These are phyloP conservation scores for Microcebus tavaratra DNA, from an alignment of 2,113 vertebrate genomes.

Conservation along the genomic window DNA sequence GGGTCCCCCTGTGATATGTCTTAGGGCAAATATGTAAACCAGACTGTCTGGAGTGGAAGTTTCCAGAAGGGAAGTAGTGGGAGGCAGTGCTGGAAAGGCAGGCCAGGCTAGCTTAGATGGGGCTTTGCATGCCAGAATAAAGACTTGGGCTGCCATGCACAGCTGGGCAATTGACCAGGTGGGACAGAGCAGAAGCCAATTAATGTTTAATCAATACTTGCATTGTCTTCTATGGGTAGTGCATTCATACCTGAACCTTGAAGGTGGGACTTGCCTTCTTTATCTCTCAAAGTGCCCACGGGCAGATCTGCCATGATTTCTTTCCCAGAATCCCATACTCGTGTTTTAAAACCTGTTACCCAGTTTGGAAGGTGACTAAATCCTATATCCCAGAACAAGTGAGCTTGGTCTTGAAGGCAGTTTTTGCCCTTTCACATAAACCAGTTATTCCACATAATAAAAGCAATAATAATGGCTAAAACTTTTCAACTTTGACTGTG, in stretches of 20 bases:
- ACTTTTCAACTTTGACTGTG: background rate
- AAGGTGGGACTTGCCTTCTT: background rate
- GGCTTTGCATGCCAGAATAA: background rate
- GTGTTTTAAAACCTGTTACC: background rate
- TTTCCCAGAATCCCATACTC: background rate
- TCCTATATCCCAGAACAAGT: background rate
- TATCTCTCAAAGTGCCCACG: background rate
- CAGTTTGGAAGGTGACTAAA: background rate
- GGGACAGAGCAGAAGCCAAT: background rate
- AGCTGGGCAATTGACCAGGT: background rate
- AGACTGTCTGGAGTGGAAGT: background rate
- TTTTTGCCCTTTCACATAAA: background rate
- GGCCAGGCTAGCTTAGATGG: background rate
- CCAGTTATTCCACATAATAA: background rate
- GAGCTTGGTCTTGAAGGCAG: background rate
- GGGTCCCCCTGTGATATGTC: too few relatives aligned
- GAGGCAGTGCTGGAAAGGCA: background rate
- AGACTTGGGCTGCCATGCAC: background rate
- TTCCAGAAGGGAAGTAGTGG: background rate
- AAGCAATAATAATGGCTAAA: background rate
- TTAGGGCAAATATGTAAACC: background rate
- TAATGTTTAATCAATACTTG: background rate
- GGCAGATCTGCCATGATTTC: background rate
- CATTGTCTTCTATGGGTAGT: background rate
- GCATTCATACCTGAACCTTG: background rate